Evolutionary conservation across 2,113 vertebrate species (phyloP).

Genomic region (Balaeniceps rex): DNA sequence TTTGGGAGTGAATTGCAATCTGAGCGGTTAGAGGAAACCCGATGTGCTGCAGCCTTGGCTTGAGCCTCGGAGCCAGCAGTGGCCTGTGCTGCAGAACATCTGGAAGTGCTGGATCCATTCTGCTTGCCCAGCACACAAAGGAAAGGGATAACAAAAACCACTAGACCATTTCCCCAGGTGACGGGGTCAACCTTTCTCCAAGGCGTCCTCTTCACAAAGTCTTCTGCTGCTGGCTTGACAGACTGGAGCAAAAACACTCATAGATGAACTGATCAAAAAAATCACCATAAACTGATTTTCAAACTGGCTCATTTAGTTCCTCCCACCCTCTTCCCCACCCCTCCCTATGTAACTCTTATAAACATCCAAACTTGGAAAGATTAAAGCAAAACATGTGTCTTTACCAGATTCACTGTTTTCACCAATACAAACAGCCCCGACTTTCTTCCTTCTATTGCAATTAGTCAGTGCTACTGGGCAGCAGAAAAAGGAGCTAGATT

Average conservation of each 20-base stretch:
- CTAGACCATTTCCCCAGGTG: not conserved
- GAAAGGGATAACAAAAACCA: not conserved
- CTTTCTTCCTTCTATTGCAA: not conserved
- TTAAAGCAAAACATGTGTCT: not conserved
- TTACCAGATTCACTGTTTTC: not conserved
- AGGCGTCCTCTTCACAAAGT: not conserved
- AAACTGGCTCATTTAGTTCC: not conserved
- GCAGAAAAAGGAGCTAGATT: not conserved
- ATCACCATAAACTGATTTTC: not conserved
- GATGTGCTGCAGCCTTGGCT: not conserved
- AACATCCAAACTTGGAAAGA: not conserved
- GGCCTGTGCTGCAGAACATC: not conserved
- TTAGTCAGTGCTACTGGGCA: not conserved
- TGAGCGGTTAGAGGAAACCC: not conserved
- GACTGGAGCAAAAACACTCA: not conserved
- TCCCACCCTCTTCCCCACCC: not conserved
- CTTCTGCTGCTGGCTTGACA: not conserved
- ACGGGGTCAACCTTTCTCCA: not conserved
- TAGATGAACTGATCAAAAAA: not conserved
- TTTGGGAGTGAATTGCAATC: not conserved
- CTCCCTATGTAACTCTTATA: not conserved
- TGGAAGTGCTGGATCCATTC: not conserved
- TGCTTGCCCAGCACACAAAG: not conserved
- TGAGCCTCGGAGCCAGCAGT: not conserved
- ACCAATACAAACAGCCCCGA: not conserved